Evolutionary conservation across 2,113 vertebrate genomes (phyloP), one percentile per base, ranked within the genome.

Genomic region (Tachuris rubrigastra): DNA sequence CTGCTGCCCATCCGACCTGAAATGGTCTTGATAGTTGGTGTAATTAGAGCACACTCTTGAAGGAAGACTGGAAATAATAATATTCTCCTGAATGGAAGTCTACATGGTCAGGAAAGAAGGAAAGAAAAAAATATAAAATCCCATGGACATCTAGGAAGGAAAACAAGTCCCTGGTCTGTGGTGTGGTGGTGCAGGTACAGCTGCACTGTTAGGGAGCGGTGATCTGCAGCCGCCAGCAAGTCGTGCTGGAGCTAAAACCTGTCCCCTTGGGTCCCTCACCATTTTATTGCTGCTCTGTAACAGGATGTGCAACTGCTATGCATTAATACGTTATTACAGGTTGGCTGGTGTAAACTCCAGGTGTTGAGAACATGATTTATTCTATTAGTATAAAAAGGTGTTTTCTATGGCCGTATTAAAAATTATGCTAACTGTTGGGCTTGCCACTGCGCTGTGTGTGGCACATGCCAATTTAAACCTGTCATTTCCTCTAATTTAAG

Each of bases 351-450:
- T 96, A 94, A 95, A 89, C 88, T 84, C 88, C 96, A 96, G 95
- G 96, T 96, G 96, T 85, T 94, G 96, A 96, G 96, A 97, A 90
- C 92, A 75, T 93, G 96, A 97, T 97, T 95, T 96, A 96, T 94
- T 94, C 92, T 85, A 78, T 92, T 93, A 86, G 83, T 90, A 75
- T 93, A 85, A 94, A 96, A 94, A 96, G 80, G 93, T 93, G 93
- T 97, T 96, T 95, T 93, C 96, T 90, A 89, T 88, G 76, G 73
- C 68, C 41, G 2, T 93, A 94, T 95, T 95, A 90, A 96, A 95
- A 96, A 90, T 92, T 87, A 90, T 84, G 85, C 76, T 96, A 65
- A 95, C 92, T 94, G 68, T 82, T 90, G 73, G 77, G 73, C 90
- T 92, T 89, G 92, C 95, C 86, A 66, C 92, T 82, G 90, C 90